phyloP scores from a whole-genome alignment of 2,888 invertebrate genomes.

The Heliconius erato region DNA sequence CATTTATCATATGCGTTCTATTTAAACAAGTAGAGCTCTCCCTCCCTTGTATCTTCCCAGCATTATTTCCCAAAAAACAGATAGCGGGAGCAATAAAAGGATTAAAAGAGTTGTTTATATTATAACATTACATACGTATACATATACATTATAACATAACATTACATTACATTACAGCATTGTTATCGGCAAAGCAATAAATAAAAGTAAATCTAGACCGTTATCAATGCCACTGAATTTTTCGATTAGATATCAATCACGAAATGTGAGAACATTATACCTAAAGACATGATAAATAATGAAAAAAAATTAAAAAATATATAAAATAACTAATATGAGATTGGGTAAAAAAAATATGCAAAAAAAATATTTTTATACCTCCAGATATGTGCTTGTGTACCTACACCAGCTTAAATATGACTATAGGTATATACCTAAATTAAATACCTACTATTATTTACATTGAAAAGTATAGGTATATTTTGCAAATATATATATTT shows the following conservation, averaged over 20 bases:
- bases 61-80: conserved; percentile 49
- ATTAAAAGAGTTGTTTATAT: conserved; percentile 54
- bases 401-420: no score
- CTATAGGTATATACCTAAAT: no score
- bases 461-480: no score
- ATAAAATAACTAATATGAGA: no score
- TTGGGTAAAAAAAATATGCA: no score
- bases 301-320: not conserved
- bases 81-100: conserved; percentile 53
- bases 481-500: no score
- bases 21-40: not conserved
- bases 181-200: conserved; percentile 60
- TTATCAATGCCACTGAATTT: conserved; percentile 65
- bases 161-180: conserved; percentile 49
- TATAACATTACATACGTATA: conserved; percentile 50
- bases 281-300: not conserved
- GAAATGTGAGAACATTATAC: conserved; percentile 45
- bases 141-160: no score
- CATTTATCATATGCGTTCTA: not conserved
- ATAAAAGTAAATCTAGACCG: conserved; percentile 70
- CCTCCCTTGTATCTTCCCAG: conserved; percentile 40
- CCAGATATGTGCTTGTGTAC: no score
- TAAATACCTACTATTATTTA: no score
- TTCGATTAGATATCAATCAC: conserved; percentile 57
- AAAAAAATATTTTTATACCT: no score